Conservation (phyloP, 2,113 vertebrate genomes). For the Anas platyrhynchos region DNA sequence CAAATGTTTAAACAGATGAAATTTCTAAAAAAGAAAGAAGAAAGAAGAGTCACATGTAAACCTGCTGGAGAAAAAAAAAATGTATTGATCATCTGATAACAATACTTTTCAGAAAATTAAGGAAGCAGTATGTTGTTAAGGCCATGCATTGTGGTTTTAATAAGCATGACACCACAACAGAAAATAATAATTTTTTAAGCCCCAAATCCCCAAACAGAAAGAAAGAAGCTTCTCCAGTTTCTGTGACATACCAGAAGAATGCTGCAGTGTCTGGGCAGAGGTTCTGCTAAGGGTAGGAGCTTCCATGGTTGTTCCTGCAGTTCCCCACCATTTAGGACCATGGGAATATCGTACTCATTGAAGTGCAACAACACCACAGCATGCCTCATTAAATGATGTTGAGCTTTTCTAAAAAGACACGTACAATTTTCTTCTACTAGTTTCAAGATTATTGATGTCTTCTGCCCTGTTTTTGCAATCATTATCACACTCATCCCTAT, state of each 20-base stretch:
- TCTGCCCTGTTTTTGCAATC: neutral
- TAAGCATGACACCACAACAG: neutral
- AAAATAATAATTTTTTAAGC: neutral
- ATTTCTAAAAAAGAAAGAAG: neutral
- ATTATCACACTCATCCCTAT: neutral
- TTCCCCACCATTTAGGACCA: neutral
- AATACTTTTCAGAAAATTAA: neutral
- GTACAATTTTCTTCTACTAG: neutral
- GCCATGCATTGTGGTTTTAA: neutral
- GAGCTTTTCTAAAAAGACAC: neutral
- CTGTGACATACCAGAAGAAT: neutral
- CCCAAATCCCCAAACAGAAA: neutral
- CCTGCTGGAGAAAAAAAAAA: neutral
- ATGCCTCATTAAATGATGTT: neutral
- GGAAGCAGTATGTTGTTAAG: neutral
- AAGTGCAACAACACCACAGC: neutral
- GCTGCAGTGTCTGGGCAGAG: neutral
- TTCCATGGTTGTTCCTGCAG: neutral
- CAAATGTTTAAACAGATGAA: conserved; percentile 36
- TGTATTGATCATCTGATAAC: neutral
- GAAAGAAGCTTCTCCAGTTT: neutral
- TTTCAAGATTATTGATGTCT: neutral
- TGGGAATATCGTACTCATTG: neutral
- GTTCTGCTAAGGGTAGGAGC: neutral
- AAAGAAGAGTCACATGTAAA: neutral